A percentile compares a stretch with the other conserved stretches of the same genome.
Conservation (phyloP, 37 sponge, comb jelly and placozoan species). For the Halichondria panicea region DNA sequence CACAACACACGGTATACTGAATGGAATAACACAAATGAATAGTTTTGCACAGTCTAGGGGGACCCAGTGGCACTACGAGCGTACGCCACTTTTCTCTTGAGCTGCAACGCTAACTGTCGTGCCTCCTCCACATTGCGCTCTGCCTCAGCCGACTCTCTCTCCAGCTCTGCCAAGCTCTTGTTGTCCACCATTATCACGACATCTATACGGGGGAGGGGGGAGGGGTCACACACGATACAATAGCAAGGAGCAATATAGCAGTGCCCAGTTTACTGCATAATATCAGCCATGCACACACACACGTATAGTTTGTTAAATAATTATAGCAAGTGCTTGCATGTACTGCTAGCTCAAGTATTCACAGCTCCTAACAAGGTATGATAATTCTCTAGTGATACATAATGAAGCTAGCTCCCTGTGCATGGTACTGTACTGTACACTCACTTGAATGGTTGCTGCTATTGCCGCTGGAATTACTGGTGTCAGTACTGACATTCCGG, state of each 20-base stretch:
- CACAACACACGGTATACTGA: no score
- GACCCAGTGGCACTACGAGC: no score
- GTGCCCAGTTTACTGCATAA: no score
- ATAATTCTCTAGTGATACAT: neutral
- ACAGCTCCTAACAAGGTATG: neutral
- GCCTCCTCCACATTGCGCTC: constrained; percentile 17
- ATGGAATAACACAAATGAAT: no score
- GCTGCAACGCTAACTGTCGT: neutral
- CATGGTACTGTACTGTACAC: no score
- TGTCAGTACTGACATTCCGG: no score
- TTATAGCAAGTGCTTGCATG: neutral
- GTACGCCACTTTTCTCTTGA: neutral
- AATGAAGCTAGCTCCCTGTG: no score
- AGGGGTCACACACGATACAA: neutral
- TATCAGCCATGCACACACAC: no score
- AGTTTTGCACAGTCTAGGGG: no score
- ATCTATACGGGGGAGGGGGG: neutral
- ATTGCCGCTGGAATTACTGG: no score
- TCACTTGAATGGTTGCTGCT: no score
- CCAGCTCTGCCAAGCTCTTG: constrained; percentile 15
- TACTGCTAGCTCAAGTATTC: neutral
- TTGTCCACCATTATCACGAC: neutral
- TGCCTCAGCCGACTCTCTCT: constrained; percentile 34
- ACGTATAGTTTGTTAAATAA: no score
- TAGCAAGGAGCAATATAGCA: neutral